Evolutionary conservation across 2,888 invertebrate species (phyloP).

Genomic region (Acrocyrtus sp.): DNA sequence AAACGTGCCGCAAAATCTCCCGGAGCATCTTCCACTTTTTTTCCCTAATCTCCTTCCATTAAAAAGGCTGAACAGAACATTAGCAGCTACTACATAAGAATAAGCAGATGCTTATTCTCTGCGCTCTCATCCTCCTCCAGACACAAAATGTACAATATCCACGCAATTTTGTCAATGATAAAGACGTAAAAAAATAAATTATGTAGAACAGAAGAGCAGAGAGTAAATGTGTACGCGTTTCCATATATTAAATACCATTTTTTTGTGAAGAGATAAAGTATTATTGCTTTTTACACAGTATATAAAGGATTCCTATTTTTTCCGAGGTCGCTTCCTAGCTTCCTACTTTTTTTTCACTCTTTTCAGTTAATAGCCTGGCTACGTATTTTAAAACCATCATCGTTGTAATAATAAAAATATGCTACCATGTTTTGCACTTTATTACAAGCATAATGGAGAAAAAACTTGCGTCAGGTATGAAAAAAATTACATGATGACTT

Average conservation of each 20-base stretch:
- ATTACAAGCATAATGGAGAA: constrained; percentile 39
- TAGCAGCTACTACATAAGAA: too few species aligned
- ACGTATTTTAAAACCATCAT: constrained; percentile 8
- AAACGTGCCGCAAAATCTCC: too few species aligned
- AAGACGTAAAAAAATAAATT: constrained; percentile 45
- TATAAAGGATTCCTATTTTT: too few species aligned
- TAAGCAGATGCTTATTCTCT: background rate
- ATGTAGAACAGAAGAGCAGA: too few species aligned
- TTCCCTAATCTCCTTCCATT: too few species aligned
- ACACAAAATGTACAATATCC: too few species aligned
- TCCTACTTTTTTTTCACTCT: too few species aligned
- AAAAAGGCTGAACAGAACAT: too few species aligned
- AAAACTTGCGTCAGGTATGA: constrained; percentile 34
- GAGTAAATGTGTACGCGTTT: constrained; percentile 23
- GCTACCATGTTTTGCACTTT: constrained; percentile 47
- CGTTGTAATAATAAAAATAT: constrained; percentile 33
- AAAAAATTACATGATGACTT: constrained; percentile 33
- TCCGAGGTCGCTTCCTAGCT: too few species aligned
- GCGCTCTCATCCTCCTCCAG: too few species aligned
- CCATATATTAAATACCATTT: constrained; percentile 26
- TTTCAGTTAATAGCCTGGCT: too few species aligned
- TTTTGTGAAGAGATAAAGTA: constrained; percentile 1
- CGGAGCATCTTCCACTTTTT: too few species aligned
- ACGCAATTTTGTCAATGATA: constrained; percentile 36
- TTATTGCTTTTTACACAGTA: background rate